Percentiles rank a stretch among this genome's conserved stretches.
Conservation (phyloP, 2,113 vertebrate genomes). For the Synodontis membranacea region DNA sequence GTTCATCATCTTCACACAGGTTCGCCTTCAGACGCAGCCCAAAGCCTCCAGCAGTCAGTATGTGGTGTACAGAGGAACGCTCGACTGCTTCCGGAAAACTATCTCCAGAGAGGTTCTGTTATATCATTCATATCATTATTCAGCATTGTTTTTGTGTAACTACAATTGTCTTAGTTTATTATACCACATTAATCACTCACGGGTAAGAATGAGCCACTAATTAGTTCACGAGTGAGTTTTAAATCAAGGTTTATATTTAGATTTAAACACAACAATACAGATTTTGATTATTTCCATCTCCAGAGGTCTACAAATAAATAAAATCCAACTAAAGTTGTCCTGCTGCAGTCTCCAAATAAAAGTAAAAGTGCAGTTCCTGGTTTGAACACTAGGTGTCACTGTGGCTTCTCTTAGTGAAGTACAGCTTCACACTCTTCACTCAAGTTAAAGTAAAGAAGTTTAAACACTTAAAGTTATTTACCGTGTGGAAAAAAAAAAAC, state of each 20-base stretch:
- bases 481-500: not conserved
- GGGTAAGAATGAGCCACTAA: no score
- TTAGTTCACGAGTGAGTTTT: not conserved
- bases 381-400: not conserved
- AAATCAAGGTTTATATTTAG: not conserved
- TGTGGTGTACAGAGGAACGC: conserved; percentile 67
- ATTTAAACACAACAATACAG: no score
- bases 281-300: not conserved
- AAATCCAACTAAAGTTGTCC: not conserved
- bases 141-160: not conserved
- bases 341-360: not conserved
- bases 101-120: conserved; percentile 70
- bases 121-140: not conserved
- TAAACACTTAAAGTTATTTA: not conserved
- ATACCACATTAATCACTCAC: not conserved
- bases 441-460: not conserved
- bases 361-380: not conserved
- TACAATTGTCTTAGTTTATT: not conserved
- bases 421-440: not conserved
- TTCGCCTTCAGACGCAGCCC: conserved; percentile 75
- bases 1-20: conserved; percentile 58
- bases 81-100: conserved; percentile 74
- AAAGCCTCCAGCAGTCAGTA: conserved; percentile 56
- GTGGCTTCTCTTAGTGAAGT: not conserved
- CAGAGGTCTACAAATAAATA: not conserved